These are phyloP conservation scores for Gadopsis marmoratus DNA, from an alignment of 2,797 vertebrate species.

Conservation along the genomic window DNA sequence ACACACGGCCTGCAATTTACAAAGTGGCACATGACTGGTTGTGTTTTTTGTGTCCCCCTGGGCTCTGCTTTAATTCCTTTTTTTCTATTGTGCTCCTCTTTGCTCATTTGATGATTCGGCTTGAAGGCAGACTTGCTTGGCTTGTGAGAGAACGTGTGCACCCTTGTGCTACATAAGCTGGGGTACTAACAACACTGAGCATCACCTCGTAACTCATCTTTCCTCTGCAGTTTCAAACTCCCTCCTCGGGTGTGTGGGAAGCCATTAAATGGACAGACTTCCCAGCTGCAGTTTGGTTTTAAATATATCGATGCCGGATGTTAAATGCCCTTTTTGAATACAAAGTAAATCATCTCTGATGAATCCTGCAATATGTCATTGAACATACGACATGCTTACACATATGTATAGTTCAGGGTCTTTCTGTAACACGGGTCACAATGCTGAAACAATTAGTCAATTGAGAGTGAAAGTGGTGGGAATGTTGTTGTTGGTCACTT, in stretches of 20 bases:
- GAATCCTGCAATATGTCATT: not conserved
- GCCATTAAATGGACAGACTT: not conserved
- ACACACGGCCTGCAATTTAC: conserved; percentile 27
- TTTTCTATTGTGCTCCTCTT: conserved; percentile 33
- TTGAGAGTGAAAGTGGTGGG: not conserved
- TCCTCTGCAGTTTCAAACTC: not conserved
- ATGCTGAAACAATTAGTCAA: not conserved
- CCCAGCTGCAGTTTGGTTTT: too few relatives aligned
- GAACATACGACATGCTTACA: not conserved
- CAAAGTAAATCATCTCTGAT: not conserved
- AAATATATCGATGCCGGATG: not conserved
- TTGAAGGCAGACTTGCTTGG: conserved; percentile 15
- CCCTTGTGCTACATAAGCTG: conserved; percentile 28
- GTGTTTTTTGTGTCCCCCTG: conserved; percentile 21
- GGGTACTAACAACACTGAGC: not conserved
- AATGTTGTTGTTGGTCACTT: too few relatives aligned
- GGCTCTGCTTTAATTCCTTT: conserved; percentile 22
- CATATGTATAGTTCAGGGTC: not conserved
- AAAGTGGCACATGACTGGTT: conserved; percentile 20
- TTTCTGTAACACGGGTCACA: not conserved
- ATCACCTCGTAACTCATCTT: not conserved
- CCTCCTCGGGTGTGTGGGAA: not conserved
- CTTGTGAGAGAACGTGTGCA: conserved; percentile 21
- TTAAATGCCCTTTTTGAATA: not conserved
- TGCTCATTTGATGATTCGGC: conserved; percentile 42